Evolutionary conservation across 2,113 vertebrate species (phyloP), one percentile per base, ranked within the genome.

Genomic region (Eudorcas thomsonii): DNA sequence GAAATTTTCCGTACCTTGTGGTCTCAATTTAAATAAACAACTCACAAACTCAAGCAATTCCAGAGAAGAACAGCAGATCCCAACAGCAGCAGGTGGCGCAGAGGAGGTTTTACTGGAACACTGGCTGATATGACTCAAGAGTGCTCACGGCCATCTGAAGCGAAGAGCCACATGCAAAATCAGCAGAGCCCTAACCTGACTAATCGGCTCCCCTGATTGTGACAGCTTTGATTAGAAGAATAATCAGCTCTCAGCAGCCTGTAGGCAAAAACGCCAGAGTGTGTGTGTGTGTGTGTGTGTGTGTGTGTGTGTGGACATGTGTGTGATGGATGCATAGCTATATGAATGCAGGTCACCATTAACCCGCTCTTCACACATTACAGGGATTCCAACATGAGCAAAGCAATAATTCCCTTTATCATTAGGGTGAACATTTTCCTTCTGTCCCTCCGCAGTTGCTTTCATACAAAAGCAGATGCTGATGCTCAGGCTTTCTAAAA

Each of bases 141-240:
- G 97, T 97, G 98, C 98, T 98, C 93, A 98, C 98, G 98, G 98
- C 98, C 98, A 98, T 97, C 89, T 95, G 98, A 98, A 90, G 91
- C 95, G 94, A 96, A 95, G 89, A 97, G 98, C 98, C 98, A 98
- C 90, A 93, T 1, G n/a, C 92, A 50, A 98, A 98, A 99, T 98
- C 98, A 99, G 96, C 96, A 98, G 98, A 98, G 97, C 98, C 94
- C 96, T 98, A 98, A 98, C 98, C 98, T 98, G 98, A 97, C 98
- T 99, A 99, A 99, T 98, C 98, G 98, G 97, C 97, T 99, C 97
- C 96, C 97, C 95, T 99, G 98, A 98, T 98, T 98, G 96, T 98
- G 97, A 98, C 54, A 23, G 92, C 90, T 98, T 96, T 99, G 98
- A 99, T 99, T 98, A 99, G 97, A 98, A 98, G 95, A 98, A 98